phyloP scores from a whole-genome alignment of 2,113 vertebrate genomes.

The Sorex fumeus region DNA sequence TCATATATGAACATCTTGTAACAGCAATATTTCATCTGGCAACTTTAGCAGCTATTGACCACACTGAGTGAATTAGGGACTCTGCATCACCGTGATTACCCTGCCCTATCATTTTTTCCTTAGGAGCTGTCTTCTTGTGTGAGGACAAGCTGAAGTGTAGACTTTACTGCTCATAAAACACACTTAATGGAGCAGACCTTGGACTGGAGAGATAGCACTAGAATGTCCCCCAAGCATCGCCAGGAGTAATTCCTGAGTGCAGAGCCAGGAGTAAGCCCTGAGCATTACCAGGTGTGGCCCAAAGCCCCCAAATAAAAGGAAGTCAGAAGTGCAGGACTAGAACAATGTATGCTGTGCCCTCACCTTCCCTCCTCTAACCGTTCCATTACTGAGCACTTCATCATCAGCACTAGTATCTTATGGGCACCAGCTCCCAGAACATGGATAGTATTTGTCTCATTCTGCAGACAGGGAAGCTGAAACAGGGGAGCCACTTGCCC shows the following conservation, averaged over 20 bases:
- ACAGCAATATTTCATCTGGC: too few relatives aligned
- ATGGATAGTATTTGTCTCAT: not conserved
- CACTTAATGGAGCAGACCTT: not conserved
- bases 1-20: fast-evolving
- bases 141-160: not conserved
- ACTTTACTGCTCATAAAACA: not conserved
- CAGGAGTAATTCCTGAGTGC: too few relatives aligned
- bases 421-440: not conserved
- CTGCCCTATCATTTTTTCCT: not conserved
- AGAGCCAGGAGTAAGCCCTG: too few relatives aligned
- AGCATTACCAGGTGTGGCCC: too few relatives aligned
- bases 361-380: not conserved
- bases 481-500: not conserved
- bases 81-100: not conserved
- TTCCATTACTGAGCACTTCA: not conserved
- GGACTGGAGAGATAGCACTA: too few relatives aligned
- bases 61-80: not conserved
- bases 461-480: not conserved
- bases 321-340: too few relatives aligned
- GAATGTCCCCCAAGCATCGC: too few relatives aligned
- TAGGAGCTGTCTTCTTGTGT: not conserved
- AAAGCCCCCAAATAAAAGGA: too few relatives aligned
- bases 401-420: not conserved
- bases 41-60: not conserved
- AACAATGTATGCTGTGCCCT: fast-evolving